Evolutionary conservation across 2,113 vertebrate species (phyloP).

Genomic region (Reinhardtius hippoglossoides): DNA sequence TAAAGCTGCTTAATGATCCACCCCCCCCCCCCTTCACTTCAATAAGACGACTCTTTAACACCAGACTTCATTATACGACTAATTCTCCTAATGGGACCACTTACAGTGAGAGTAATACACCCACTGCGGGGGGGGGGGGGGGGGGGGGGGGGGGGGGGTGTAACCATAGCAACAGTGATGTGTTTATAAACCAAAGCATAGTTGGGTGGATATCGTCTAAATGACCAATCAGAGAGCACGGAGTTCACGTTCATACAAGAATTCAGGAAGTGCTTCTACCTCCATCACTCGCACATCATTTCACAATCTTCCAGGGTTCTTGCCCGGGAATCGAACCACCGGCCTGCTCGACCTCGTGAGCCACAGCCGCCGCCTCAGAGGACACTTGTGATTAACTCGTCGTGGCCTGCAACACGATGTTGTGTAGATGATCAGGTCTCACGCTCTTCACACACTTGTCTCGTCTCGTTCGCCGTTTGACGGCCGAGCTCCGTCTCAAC

Average conservation of each 20-base stretch:
- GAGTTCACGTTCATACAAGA: no score
- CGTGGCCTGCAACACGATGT: no score
- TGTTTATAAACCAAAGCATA: no score
- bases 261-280: no score
- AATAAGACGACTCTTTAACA: background rate
- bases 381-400: background rate
- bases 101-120: conserved; percentile 4
- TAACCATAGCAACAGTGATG: no score
- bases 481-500: background rate
- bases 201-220: no score
- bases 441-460: no score
- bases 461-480: background rate
- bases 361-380: background rate
- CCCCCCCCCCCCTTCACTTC: background rate
- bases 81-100: conserved; percentile 11
- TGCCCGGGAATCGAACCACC: background rate
- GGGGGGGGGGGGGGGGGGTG: no score
- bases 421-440: background rate
- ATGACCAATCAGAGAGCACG: no score
- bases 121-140: no score
- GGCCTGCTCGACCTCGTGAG: background rate
- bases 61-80: background rate
- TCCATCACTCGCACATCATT: no score
- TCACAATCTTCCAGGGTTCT: no score
- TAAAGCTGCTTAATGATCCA: conserved; percentile 37